Percentiles rank a stretch among this genome's conserved stretches.
phyloP scores from a whole-genome alignment of 2,113 vertebrate species.

The Cercocebus atys region DNA sequence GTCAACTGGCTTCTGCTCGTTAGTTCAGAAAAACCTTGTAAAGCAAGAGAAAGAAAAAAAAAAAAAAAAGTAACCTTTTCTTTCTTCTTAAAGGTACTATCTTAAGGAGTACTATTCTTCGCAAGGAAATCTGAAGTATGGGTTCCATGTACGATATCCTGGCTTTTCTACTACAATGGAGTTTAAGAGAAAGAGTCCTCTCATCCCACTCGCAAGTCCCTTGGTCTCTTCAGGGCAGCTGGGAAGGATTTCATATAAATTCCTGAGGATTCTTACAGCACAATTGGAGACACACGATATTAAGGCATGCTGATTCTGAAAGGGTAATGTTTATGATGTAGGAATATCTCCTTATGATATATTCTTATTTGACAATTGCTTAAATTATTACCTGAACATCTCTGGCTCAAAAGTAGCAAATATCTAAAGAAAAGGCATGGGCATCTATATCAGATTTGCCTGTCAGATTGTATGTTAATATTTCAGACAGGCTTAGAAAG shows the following conservation, averaged over 20 bases:
- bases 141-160: background rate
- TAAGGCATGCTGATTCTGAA: background rate
- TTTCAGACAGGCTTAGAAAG: background rate
- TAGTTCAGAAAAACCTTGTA: background rate
- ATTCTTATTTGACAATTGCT: background rate
- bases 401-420: background rate
- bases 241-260: background rate
- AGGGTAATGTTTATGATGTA: background rate
- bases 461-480: background rate
- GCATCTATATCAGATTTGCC: background rate
- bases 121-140: background rate
- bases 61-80: background rate
- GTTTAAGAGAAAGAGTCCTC: background rate
- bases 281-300: background rate
- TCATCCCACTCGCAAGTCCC: background rate
- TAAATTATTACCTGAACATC: background rate
- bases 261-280: background rate
- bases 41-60: slow-evolving; percentile 21
- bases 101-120: background rate
- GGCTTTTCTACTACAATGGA: background rate
- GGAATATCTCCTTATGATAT: background rate
- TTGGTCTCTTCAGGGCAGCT: background rate
- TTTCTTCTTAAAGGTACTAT: background rate
- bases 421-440: background rate
- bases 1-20: background rate